Conservation (phyloP, 2,797 vertebrate species). For the Halcyon chelicuti region DNA sequence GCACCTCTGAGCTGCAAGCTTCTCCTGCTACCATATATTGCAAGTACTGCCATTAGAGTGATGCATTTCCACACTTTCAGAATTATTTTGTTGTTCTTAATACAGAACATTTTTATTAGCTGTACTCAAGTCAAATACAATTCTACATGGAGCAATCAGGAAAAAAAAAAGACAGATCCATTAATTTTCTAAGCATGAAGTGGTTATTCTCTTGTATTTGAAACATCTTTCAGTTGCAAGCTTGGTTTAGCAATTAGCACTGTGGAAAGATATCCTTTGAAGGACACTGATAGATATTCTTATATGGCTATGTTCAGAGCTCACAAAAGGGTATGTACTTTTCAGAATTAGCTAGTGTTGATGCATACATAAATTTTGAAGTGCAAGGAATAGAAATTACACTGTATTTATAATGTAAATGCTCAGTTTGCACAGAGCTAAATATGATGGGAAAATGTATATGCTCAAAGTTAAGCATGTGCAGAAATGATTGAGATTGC, state of each 20-base stretch:
- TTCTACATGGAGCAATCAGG: background rate
- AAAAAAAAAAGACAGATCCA: background rate
- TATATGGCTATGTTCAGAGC: background rate
- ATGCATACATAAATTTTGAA: background rate
- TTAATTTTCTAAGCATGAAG: slow-evolving; percentile 18
- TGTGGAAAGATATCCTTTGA: slow-evolving; percentile 22
- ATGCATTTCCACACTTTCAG: background rate
- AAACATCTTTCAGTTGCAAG: background rate
- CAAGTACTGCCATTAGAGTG: background rate
- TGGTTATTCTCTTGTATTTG: background rate
- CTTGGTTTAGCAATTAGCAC: background rate
- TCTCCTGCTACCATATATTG: background rate
- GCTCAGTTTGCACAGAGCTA: background rate
- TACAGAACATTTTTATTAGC: background rate
- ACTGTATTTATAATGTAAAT: background rate
- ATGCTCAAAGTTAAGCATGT: background rate
- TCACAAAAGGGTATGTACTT: background rate
- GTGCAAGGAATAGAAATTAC: background rate
- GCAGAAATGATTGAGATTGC: background rate
- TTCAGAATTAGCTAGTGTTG: slow-evolving; percentile 28
- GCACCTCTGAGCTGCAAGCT: background rate
- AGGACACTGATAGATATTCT: background rate
- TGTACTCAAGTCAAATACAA: background rate
- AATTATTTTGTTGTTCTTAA: background rate
- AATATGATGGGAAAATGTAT: background rate